phyloP scores from a whole-genome alignment of 2,113 vertebrate genomes.

The Nestor notabilis region DNA sequence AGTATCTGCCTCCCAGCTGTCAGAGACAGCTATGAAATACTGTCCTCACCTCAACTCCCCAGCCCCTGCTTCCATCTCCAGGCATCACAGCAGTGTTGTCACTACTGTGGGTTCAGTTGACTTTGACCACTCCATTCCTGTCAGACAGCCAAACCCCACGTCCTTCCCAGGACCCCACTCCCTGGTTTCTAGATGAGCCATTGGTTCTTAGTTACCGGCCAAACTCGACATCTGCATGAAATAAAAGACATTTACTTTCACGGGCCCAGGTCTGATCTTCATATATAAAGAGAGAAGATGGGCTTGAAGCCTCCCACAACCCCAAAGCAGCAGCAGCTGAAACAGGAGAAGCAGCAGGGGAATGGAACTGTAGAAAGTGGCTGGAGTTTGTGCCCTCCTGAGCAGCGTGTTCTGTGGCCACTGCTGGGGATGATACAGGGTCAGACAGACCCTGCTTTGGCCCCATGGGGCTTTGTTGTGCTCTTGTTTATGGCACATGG shows the following conservation, averaged over 20 bases:
- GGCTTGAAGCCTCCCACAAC: not conserved
- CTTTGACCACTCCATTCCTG: not conserved
- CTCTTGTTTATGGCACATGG: not conserved
- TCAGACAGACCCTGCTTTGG: not conserved
- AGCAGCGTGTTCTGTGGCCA: not conserved
- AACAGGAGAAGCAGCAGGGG: not conserved
- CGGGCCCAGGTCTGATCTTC: too few relatives aligned
- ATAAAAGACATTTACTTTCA: not conserved
- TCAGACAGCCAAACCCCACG: not conserved
- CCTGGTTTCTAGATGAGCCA: not conserved
- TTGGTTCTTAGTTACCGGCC: not conserved
- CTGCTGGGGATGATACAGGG: rapidly evolving
- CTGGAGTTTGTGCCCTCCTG: not conserved
- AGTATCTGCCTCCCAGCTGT: not conserved
- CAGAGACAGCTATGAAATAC: not conserved
- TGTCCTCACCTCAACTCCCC: not conserved
- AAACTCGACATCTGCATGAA: not conserved
- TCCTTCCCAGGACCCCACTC: not conserved
- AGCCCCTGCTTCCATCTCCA: not conserved
- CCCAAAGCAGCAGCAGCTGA: not conserved
- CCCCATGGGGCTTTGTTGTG: not conserved
- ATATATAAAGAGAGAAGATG: not conserved
- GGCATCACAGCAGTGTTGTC: not conserved
- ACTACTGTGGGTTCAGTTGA: not conserved
- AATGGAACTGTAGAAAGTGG: not conserved